These are phyloP conservation scores for Pelecanoides urinatrix DNA, from an alignment of 2,113 vertebrate genomes.

Conservation along the genomic window DNA sequence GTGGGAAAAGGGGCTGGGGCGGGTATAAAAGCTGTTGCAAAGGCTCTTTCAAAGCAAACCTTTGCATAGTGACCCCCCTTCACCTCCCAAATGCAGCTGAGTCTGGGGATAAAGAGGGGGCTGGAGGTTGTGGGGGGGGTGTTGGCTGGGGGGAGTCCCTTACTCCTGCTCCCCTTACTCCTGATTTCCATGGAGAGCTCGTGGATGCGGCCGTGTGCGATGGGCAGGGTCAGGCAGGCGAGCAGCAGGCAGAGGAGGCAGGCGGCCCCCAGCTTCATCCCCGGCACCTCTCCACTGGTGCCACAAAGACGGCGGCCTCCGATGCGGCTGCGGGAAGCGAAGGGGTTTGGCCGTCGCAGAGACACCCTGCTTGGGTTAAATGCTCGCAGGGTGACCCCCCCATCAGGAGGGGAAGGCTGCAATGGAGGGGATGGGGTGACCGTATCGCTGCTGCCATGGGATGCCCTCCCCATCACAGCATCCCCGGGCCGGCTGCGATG, in stretches of 20 bases:
- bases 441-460: not conserved
- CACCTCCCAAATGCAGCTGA: not conserved
- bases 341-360: not conserved
- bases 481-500: rapidly evolving
- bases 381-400: rapidly evolving
- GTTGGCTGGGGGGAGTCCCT: not conserved
- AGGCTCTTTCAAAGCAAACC: not conserved
- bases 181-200: slow-evolving; percentile 67
- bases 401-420: not conserved
- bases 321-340: not conserved
- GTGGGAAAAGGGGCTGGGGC: not conserved
- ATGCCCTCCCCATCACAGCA: not conserved
- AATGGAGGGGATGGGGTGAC: not conserved
- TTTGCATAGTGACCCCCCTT: not conserved
- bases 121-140: not conserved
- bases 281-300: not conserved
- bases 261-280: slow-evolving; percentile 46
- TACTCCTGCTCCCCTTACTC: slow-evolving; percentile 71
- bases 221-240: slow-evolving; percentile 34
- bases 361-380: not conserved
- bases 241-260: slow-evolving; percentile 75
- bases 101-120: not conserved
- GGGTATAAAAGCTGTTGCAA: not conserved
- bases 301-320: rapidly evolving
- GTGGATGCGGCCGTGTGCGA: not conserved